Base-by-base conservation (phyloP, 2,113 vertebrate species). In the Phalacrocorax aristotelis region DNA sequence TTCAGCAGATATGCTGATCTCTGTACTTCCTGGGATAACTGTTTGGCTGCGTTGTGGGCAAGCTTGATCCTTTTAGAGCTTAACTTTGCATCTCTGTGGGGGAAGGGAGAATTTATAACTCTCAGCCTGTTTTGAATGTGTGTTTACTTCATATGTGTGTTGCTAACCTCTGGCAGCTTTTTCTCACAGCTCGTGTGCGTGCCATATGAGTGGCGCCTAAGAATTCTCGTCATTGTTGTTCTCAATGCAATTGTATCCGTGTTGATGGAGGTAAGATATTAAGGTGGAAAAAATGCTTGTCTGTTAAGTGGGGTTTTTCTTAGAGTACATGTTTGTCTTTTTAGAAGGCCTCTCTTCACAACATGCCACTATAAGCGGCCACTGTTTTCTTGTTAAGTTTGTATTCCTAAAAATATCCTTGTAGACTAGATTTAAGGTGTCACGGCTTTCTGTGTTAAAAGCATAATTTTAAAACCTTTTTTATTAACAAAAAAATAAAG, bases 121-220 rank as follows among this genome's bases (percentile, higher is more conserved):
- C 66, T 48, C 34, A 48, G 21, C 48, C n/a, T 71, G 46, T 86
- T 90, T 52, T 60, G 60, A 58, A 19, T n/a, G 19, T n/a, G 15
- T n/a, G 2, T 70, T 78, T 95, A n/a, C 26, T 52, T 64, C n/a
- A 3, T 52, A 5, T 9, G 12, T 54, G 6, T 76, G 69, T 40
- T 93, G 83, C 76, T 95, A 81, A 97, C 54, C 60, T 90, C 40
- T 79, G 58, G 62, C 36, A 64, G 75, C 87, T 91, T 92, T 83
- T 94, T 61, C 85, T 97, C 93, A 21, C 97, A 99, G 99, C 98
- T 99, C 44, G 98, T 99, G 44, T 99, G 99, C 93, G 98, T 99
- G 95, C 99, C 99, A 1, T 95, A 98, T 75, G 94, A 98, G 52
- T 99, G 99, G 99, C 99, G 98, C 76, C 4, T 99, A 26, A 98